Evolutionary conservation across 1,140 invertebrate genomes (phyloP).

Genomic region (Brachionus sp.): DNA sequence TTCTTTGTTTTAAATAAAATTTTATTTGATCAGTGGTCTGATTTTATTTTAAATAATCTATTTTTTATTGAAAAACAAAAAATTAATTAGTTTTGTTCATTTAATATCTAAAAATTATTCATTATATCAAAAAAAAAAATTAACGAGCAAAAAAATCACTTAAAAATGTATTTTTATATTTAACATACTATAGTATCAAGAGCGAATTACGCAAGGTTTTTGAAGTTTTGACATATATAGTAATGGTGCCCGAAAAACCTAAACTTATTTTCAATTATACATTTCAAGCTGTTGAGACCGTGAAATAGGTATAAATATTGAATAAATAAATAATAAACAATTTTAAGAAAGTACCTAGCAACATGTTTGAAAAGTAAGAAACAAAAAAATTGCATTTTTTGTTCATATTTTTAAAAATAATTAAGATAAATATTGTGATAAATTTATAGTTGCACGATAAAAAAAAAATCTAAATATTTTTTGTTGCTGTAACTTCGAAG

Average conservation of each 20-base stretch:
- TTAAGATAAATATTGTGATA: slow-evolving; percentile 8
- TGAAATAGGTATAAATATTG: slow-evolving; percentile 20
- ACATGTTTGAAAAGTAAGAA: background rate
- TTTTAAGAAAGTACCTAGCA: background rate
- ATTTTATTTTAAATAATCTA: too few species aligned
- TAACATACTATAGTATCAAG: background rate
- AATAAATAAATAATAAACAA: slow-evolving; percentile 24
- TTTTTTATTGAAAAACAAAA: too few species aligned
- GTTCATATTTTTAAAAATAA: background rate
- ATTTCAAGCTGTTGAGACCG: background rate
- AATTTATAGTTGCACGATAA: background rate
- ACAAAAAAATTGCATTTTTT: background rate
- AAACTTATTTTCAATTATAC: background rate
- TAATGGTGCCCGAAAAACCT: background rate
- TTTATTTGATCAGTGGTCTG: too few species aligned
- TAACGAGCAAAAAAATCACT: background rate
- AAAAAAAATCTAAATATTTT: too few species aligned
- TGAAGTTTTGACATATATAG: background rate
- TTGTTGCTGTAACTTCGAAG: background rate
- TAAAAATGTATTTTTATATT: background rate
- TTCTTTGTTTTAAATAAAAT: too few species aligned
- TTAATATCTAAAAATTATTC: background rate
- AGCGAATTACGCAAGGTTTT: background rate
- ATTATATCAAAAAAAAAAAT: background rate
- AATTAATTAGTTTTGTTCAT: too few species aligned